These are phyloP conservation scores for Phaenicophaeus curvirostris DNA, from an alignment of 2,797 vertebrate genomes.

Conservation along the genomic window DNA sequence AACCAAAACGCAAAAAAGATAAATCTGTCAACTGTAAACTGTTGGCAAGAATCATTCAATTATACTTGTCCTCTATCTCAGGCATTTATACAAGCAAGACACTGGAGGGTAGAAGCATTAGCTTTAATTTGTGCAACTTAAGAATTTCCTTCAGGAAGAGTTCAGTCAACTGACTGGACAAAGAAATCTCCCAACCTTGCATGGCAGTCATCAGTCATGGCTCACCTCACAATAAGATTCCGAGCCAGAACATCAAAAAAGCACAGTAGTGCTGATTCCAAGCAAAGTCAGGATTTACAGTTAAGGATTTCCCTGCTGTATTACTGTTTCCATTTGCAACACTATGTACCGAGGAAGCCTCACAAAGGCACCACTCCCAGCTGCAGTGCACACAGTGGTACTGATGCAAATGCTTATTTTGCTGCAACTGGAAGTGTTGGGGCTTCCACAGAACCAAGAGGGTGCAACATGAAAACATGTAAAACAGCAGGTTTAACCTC, in stretches of 20 bases:
- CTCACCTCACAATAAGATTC: constrained; percentile 83
- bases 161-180: constrained; percentile 45
- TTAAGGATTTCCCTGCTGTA: constrained; percentile 82
- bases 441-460: constrained; percentile 12
- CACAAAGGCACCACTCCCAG: neutral
- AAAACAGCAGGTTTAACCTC: constrained; percentile 95
- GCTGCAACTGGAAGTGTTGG: constrained; percentile 36
- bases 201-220: constrained; percentile 79
- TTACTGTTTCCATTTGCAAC: constrained; percentile 74
- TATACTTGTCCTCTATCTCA: neutral
- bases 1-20: constrained; percentile 31
- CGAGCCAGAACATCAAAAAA: constrained; percentile 85
- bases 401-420: neutral
- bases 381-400: neutral
- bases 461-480: constrained; percentile 75
- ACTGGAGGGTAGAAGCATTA: constrained; percentile 15
- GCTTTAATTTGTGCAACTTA: constrained; percentile 33
- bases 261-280: constrained; percentile 76
- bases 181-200: constrained; percentile 55
- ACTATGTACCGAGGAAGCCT: neutral
- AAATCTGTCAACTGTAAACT: constrained; percentile 16
- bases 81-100: constrained; percentile 36
- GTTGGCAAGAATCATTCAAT: constrained; percentile 5
- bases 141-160: constrained; percentile 37
- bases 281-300: constrained; percentile 54